Percentiles rank a stretch among this genome's conserved stretches.
Evolutionary conservation across 2,113 vertebrate species (phyloP).

Genomic region (Chauna torquata): DNA sequence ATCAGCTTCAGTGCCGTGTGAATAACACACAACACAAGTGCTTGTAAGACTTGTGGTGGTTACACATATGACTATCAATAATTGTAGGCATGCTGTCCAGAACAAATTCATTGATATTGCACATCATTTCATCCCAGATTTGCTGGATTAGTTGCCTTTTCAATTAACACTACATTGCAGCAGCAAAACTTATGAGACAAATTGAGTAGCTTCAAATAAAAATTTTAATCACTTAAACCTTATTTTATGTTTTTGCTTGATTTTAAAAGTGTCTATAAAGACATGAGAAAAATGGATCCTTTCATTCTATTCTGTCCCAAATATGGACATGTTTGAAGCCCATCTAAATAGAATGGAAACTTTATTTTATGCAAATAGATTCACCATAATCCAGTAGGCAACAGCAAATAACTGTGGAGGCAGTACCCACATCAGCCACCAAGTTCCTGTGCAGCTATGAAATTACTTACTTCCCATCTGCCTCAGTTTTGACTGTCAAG

Average conservation of each 20-base stretch:
- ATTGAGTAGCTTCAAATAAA: neutral
- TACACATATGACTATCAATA: neutral
- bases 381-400: neutral
- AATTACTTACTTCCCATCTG: neutral
- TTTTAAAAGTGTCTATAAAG: neutral
- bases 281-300: neutral
- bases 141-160: neutral
- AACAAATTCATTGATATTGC: neutral
- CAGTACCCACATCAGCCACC: neutral
- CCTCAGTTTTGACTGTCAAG: neutral
- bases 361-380: neutral
- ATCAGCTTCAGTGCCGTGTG: neutral
- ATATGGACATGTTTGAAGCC: neutral
- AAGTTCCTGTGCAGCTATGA: neutral
- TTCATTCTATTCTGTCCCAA: neutral
- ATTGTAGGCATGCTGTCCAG: fast-evolving
- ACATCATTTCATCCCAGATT: neutral
- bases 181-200: neutral
- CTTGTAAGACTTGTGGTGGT: neutral
- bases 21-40: neutral
- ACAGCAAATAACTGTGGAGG: neutral
- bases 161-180: neutral
- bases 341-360: neutral
- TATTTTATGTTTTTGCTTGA: neutral
- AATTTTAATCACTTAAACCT: neutral